Evolutionary conservation across 2,797 vertebrate species (phyloP).

Genomic region (Myotis vivesi): DNA sequence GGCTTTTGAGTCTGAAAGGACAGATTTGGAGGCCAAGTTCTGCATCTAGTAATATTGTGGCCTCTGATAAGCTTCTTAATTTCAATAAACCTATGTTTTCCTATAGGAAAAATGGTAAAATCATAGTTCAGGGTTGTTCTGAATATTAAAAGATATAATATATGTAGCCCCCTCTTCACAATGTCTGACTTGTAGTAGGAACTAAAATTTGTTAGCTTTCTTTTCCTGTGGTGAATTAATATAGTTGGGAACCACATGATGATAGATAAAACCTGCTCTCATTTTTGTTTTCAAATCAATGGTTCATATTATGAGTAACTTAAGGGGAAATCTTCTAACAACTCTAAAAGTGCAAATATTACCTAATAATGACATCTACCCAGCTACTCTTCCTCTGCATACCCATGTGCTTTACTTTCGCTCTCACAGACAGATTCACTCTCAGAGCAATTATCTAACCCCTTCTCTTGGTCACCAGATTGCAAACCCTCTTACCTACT

Average conservation of each 20-base stretch:
- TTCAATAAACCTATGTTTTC: constrained; percentile 15
- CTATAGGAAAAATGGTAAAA: neutral
- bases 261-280: neutral
- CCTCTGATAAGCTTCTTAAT: neutral
- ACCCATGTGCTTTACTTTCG: accelerated
- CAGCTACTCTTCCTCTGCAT: neutral
- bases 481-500: neutral
- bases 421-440: neutral
- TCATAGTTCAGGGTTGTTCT: neutral
- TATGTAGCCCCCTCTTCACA: neutral
- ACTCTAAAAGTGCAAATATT: neutral
- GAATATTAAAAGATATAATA: neutral
- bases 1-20: neutral
- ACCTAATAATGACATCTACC: neutral
- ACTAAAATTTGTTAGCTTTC: neutral
- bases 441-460: neutral
- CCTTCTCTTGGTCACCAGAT: neutral
- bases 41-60: neutral
- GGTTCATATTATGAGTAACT: neutral
- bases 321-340: neutral
- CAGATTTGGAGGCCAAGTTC: neutral
- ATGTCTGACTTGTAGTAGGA: neutral
- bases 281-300: neutral
- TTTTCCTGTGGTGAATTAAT: neutral
- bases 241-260: neutral